Base-by-base conservation (phyloP, 2,888 invertebrate species). In the Caenorhabditis panamensis region DNA sequence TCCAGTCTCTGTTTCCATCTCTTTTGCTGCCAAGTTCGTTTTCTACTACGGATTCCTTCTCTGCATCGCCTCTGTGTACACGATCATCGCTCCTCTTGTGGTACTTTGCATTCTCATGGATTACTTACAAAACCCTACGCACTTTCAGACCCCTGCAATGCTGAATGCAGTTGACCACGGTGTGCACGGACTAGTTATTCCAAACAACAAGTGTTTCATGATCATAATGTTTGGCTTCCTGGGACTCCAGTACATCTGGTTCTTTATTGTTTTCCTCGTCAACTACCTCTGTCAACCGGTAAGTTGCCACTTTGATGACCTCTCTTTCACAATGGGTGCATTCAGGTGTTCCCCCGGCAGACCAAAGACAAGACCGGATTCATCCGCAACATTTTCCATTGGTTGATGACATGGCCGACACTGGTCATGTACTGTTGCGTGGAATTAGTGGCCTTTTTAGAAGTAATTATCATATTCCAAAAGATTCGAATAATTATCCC, bases 41-140 rank as follows among this genome's bases (percentile, higher is more conserved):
- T 88, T 87, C 80, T 88, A 88, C 79, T 88, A 88, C 75, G 88
- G 88, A 16, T 87, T 88, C 63, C 61, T 88, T 11, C 81, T 88
- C 22, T 88, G 88, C 54, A 87, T 88, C 28, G 85, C 86, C 13
- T 88, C 88, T 0, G 81, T 88, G n/a, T 88, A 87, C 83, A 80
- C 83, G 2, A 84, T 87, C 16, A 79, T 88, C 31, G 88, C 88
- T 54, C 88, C 88, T 41, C 66, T 87, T 63, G 83, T 87, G 82
- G 88, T 88, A 75, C 37, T 54, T 71, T 24, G 24, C 8, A 31
- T 8, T 31, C n/a, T 36, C 31, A 31, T 31, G 37, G 6, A 51
- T 37, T 24, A 41, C n/a, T 51, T 1, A 36, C 28, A 49, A 66
- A 41, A 44, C 31, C 28, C 24, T 41, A 11, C 16, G 71, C 37